Percentiles rank a stretch among this genome's conserved stretches.
Evolutionary conservation across 2,888 invertebrate species (phyloP).

Genomic region (Epicampocera succincta): DNA sequence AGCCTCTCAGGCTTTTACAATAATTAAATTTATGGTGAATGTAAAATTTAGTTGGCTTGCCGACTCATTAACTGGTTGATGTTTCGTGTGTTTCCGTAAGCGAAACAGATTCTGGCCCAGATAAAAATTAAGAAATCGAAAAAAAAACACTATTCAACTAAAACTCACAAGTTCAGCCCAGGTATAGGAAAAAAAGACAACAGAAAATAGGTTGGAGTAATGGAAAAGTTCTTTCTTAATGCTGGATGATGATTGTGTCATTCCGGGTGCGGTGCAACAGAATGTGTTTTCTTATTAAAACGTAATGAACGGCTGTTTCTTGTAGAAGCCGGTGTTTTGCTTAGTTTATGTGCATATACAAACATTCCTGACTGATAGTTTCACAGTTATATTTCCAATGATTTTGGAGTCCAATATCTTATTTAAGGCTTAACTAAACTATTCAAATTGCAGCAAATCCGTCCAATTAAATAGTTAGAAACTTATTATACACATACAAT

Average conservation of each 20-base stretch:
- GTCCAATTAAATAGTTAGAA: no score
- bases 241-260: neutral
- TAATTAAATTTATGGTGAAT: constrained; percentile 29
- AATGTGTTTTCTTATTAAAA: neutral
- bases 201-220: neutral
- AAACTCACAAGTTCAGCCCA: neutral
- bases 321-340: no score
- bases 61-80: constrained; percentile 17
- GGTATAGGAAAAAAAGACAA: neutral
- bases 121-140: neutral
- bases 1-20: neutral
- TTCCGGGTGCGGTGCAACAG: neutral
- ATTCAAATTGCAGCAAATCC: no score
- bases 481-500: no score
- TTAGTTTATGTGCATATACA: no score
- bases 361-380: no score
- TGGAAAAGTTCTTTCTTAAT: neutral
- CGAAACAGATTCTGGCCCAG: neutral
- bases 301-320: no score
- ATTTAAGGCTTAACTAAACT: no score
- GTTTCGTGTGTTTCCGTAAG: neutral
- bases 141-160: neutral
- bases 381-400: no score
- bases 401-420: no score
- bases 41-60: constrained; percentile 21